Evolutionary conservation across 2,113 vertebrate species (phyloP).

Genomic region (Sminthopsis crassicaudata): DNA sequence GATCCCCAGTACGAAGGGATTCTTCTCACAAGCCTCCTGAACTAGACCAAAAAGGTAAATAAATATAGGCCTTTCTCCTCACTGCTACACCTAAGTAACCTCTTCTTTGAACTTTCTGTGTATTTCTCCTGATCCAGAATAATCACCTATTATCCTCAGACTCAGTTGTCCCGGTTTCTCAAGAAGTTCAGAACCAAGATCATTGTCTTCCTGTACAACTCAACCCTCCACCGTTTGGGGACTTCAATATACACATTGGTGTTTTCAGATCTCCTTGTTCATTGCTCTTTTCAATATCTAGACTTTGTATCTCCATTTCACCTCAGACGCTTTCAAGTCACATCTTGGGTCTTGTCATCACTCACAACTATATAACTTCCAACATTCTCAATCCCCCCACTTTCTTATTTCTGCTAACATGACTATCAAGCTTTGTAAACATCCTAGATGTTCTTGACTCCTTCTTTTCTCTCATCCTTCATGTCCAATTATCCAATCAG

Average conservation of each 20-base stretch:
- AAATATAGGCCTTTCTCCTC: background rate
- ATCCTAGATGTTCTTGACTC: background rate
- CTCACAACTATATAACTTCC: background rate
- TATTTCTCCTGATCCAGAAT: background rate
- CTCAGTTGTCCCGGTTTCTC: background rate
- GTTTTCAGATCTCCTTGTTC: background rate
- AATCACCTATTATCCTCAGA: background rate
- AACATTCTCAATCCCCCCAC: background rate
- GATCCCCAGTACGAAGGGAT: background rate
- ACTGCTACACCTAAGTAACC: background rate
- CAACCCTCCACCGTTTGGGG: background rate
- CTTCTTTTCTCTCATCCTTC: background rate
- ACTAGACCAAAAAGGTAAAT: background rate
- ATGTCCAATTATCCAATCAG: background rate
- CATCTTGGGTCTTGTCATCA: background rate
- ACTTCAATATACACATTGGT: background rate
- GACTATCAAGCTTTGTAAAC: background rate
- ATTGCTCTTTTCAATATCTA: background rate
- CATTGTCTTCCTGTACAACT: background rate
- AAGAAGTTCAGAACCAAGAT: background rate
- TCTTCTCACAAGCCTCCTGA: background rate
- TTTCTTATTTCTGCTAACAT: background rate
- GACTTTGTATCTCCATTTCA: background rate
- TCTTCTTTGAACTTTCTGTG: background rate
- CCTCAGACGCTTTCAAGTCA: background rate